Evolutionary conservation across 1,140 invertebrate species (phyloP), one percentile per base, ranked within the genome.

Genomic region (Neodiprion lecontei): DNA sequence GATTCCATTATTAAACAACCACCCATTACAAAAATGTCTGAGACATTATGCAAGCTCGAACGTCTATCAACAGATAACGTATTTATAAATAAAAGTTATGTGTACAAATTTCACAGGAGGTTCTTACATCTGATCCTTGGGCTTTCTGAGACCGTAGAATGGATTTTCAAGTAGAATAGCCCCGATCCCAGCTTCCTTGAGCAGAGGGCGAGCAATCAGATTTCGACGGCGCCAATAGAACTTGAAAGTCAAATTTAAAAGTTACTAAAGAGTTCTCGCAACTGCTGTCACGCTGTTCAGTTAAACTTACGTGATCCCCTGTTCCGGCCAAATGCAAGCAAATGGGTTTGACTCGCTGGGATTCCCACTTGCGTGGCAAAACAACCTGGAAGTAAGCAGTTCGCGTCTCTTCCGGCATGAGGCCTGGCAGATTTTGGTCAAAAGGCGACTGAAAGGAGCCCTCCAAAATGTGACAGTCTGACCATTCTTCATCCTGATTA

Each of bases 11-110:
- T 96, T 68, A 99, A 89, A 85, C 97, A 97, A 47, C 96, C 98
- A 72, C 98, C 98, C 98, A 99, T 99, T 69, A 99, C 96, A 92
- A 99, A 99, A 82, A 99, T 95, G 88, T 99, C 98, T 67, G 95
- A 97, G 0, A 99, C 98, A 90, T 99, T 97, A 81, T 96, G 94
- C 47, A 99, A 90, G 85, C 94, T 94, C 4, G 98, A 99, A 40
- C 97, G 93, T 73, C 96, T 98, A 85, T 49, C 86, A 84, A 79
- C 78, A 76, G 80, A 80, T n/a, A 73, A 79, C 72, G 1, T 10
- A 67, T n/a, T 17, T 61, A 61, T 17, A 9, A 17, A 70, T 48
- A 47, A 50, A 72, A 7, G 69, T 10, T 49, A 53, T 71, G 8
- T 77, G 48, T 72, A 65, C 3, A 48, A 17, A 72, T 70, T 49